These are phyloP conservation scores for Cottoperca gobio DNA, from an alignment of 2,797 vertebrate species.

Conservation along the genomic window DNA sequence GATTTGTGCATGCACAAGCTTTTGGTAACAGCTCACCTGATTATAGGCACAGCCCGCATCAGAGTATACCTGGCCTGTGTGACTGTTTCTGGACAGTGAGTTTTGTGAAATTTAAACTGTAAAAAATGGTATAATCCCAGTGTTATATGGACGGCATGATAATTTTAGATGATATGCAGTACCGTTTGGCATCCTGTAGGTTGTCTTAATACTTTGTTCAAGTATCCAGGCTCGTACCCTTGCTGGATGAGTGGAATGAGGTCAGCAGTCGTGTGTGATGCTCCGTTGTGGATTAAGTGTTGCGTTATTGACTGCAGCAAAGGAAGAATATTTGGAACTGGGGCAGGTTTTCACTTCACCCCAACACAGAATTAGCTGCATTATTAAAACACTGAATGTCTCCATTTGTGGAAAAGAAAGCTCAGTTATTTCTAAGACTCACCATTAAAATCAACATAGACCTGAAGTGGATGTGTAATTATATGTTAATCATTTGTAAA, in stretches of 20 bases:
- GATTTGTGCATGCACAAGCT: constrained; percentile 77
- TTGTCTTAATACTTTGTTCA: constrained; percentile 74
- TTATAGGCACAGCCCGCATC: constrained; percentile 57
- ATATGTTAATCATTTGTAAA: constrained; percentile 57
- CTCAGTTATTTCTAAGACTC: constrained; percentile 36
- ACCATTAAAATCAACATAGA: constrained; percentile 32
- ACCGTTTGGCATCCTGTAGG: constrained; percentile 74
- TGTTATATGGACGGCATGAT: constrained; percentile 81
- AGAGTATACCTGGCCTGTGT: constrained; percentile 56
- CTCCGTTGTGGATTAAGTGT: constrained; percentile 67
- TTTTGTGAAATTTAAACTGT: constrained; percentile 71
- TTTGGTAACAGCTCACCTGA: constrained; percentile 59
- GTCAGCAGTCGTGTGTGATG: constrained; percentile 48
- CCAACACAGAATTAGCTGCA: constrained; percentile 50
- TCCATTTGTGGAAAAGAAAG: constrained; percentile 37
- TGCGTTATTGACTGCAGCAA: constrained; percentile 58
- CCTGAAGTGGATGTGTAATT: constrained; percentile 49
- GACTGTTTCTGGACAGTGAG: constrained; percentile 60
- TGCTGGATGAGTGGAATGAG: constrained; percentile 50
- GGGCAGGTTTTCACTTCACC: constrained; percentile 40
- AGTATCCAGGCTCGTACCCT: constrained; percentile 58
- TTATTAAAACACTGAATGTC: constrained; percentile 52
- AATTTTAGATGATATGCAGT: constrained; percentile 75
- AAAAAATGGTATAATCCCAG: constrained; percentile 74
- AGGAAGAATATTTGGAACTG: constrained; percentile 41